phyloP scores from a whole-genome alignment of 92 coral and sea anemone species.

The Porites lobata region DNA sequence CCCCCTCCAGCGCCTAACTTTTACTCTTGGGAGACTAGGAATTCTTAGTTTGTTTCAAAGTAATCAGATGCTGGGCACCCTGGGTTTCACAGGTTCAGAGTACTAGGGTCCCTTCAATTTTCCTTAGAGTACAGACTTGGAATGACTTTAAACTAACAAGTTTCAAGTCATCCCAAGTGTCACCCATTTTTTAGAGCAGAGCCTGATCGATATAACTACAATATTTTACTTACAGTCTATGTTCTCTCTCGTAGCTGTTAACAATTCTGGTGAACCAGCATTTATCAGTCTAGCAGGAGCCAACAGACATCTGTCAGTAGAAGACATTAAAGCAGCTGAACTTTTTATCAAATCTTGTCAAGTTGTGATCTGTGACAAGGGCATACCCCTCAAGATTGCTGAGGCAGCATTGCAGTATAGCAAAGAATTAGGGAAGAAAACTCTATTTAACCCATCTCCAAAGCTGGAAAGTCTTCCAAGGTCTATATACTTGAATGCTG shows the following conservation, averaged over 20 bases:
- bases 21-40: too few relatives aligned
- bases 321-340: constrained; percentile 67
- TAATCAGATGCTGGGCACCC: too few relatives aligned
- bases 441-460: constrained; percentile 93
- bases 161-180: too few relatives aligned
- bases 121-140: too few relatives aligned
- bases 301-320: constrained; percentile 67
- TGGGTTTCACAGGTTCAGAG: too few relatives aligned
- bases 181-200: too few relatives aligned
- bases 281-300: constrained; percentile 93
- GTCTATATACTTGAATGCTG: constrained; percentile 65
- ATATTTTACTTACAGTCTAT: too few relatives aligned
- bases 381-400: constrained; percentile 82
- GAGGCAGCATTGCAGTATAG: constrained; percentile 71
- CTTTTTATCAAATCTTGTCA: constrained; percentile 63
- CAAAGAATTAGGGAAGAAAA: constrained; percentile 72
- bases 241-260: constrained; percentile 10
- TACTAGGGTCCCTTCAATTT: too few relatives aligned
- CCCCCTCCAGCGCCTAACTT: too few relatives aligned
- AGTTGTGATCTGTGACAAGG: constrained; percentile 88
- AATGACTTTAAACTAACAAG: too few relatives aligned
- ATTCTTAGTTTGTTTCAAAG: too few relatives aligned
- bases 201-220: too few relatives aligned
- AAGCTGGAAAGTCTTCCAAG: constrained; percentile 65
- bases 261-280: constrained; percentile 74